Evolutionary conservation across 2,888 invertebrate species (phyloP).

Genomic region (Urechis unicinctus): DNA sequence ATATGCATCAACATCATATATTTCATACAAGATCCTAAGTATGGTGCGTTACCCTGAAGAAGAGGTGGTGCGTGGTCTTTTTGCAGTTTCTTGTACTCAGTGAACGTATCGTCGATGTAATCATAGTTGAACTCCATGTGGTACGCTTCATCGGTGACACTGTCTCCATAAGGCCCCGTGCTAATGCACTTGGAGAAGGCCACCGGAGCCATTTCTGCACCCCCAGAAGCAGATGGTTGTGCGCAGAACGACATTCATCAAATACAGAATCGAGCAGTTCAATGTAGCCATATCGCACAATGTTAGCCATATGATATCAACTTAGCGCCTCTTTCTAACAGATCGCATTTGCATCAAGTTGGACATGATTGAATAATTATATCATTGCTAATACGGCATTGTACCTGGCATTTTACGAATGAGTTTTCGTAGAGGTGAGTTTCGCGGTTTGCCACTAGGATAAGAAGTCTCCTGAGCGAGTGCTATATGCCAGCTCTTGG

Average conservation of each 20-base stretch:
- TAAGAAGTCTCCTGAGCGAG: constrained; percentile 1
- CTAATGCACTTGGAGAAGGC: constrained; percentile 17
- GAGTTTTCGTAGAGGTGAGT: constrained; percentile 45
- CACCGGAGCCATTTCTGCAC: constrained; percentile 15
- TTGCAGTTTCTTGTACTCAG: neutral
- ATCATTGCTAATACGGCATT: neutral
- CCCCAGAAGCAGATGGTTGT: neutral
- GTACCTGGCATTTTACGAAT: constrained; percentile 43
- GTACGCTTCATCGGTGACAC: constrained; percentile 5
- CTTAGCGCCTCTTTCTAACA: no score
- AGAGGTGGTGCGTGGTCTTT: neutral
- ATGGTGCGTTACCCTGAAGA: neutral
- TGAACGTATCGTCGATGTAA: constrained; percentile 45
- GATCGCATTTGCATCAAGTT: neutral
- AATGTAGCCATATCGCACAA: no score
- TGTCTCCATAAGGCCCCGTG: constrained; percentile 1
- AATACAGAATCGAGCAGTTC: no score
- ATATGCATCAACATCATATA: no score
- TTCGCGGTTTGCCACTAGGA: constrained; percentile 1
- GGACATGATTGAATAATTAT: neutral
- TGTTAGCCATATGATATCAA: no score
- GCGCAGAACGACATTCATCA: no score
- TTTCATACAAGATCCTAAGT: no score
- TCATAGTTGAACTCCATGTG: constrained; percentile 40
- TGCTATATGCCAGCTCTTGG: constrained; percentile 6